Conservation (phyloP, 1,140 invertebrate species). For the Drosophila mojavensis region DNA sequence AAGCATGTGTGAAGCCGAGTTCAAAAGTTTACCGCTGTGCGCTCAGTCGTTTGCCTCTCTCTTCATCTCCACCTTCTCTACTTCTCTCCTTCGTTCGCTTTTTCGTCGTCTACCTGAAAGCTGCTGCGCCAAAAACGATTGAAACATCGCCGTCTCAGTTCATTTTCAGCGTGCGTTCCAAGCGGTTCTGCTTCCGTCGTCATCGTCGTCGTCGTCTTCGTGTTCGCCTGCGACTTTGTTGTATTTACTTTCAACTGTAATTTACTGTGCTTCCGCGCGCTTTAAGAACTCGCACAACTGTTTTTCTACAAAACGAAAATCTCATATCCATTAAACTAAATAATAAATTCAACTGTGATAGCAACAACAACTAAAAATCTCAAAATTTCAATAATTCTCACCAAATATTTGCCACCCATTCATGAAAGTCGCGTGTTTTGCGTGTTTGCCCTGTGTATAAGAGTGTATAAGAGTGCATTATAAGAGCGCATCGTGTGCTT, state of each 20-base stretch:
- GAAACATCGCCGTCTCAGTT: constrained; percentile 54
- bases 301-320: constrained; percentile 32
- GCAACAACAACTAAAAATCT: constrained; percentile 31
- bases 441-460: constrained; percentile 10
- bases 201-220: constrained; percentile 10
- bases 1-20: constrained; percentile 64
- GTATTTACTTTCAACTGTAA: constrained; percentile 28
- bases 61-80: neutral
- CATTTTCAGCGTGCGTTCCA: constrained; percentile 67
- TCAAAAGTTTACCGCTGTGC: constrained; percentile 58
- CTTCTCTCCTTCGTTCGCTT: neutral
- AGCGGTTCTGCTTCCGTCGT: constrained; percentile 56
- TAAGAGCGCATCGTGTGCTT: constrained; percentile 1
- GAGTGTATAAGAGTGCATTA: constrained; percentile 17
- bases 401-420: constrained; percentile 39
- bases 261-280: constrained; percentile 64
- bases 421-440: constrained; percentile 56
- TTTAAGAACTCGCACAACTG: constrained; percentile 40
- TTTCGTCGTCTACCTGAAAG: constrained; percentile 33
- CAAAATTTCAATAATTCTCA: constrained; percentile 22
- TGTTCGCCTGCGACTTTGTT: constrained; percentile 13
- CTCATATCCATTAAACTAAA: constrained; percentile 15
- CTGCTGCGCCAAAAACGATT: constrained; percentile 62
- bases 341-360: constrained; percentile 58
- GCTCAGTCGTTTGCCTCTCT: constrained; percentile 2